Percentiles rank a stretch among this genome's conserved stretches.
Conservation (phyloP, 2,888 invertebrate genomes). For the Leucozona laternaria region DNA sequence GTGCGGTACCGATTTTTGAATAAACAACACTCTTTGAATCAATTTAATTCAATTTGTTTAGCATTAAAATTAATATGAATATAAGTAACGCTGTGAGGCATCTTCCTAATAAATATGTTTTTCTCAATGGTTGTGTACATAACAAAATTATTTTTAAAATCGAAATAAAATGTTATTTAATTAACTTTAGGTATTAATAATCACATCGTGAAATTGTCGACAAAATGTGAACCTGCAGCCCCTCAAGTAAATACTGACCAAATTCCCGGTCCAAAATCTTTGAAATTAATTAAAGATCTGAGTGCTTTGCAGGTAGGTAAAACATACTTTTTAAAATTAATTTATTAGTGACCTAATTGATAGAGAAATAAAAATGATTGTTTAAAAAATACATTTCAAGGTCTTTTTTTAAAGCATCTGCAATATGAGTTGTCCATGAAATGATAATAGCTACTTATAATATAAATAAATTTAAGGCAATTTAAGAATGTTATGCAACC, state of each 20-base stretch:
- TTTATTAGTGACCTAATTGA: background rate
- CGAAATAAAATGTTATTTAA: background rate
- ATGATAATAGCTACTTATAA: background rate
- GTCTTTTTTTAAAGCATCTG: background rate
- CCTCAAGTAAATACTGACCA: constrained; percentile 37
- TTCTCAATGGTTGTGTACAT: constrained; percentile 30
- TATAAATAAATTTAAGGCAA: constrained; percentile 8
- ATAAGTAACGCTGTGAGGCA: constrained; percentile 13
- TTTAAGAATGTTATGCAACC: constrained; percentile 20
- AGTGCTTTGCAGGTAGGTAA: constrained; percentile 44
- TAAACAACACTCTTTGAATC: background rate
- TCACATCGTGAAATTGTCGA: constrained; percentile 16
- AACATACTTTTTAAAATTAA: background rate
- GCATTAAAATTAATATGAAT: constrained; percentile 2
- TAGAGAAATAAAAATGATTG: background rate
- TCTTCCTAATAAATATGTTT: constrained; percentile 22
- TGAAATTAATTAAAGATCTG: constrained; percentile 39
- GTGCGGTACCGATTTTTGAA: constrained; percentile 5
- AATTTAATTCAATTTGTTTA: constrained; percentile 4
- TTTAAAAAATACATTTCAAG: background rate
- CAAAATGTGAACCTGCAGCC: constrained; percentile 36
- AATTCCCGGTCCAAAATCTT: constrained; percentile 60
- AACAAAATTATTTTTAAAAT: background rate
- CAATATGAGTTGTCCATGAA: background rate
- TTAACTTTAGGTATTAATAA: constrained; percentile 9